Percentiles rank a stretch among this genome's conserved stretches.
Evolutionary conservation across 2,888 invertebrate genomes (phyloP).

Genomic region (Acrobasis repandana): DNA sequence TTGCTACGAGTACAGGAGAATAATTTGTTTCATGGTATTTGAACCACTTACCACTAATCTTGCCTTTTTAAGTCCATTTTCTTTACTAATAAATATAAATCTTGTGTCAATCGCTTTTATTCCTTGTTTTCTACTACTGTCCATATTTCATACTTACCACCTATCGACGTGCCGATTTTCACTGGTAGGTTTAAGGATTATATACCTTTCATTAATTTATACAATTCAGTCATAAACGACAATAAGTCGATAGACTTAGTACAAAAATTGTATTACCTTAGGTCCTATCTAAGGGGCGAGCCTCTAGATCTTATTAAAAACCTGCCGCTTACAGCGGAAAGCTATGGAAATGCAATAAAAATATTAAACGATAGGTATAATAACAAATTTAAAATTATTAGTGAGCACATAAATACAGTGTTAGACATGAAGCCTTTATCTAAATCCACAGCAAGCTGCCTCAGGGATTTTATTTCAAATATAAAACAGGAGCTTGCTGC

Average conservation of each 20-base stretch:
- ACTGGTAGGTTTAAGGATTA: not conserved
- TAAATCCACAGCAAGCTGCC: too few species aligned
- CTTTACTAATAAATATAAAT: slow-evolving; percentile 23
- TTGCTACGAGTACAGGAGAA: slow-evolving; percentile 22
- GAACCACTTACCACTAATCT: slow-evolving; percentile 22
- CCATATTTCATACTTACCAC: not conserved
- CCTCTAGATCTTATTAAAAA: not conserved
- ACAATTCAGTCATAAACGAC: not conserved
- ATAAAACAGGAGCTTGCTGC: too few species aligned
- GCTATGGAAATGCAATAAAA: not conserved
- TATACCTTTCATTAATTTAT: slow-evolving; percentile 1
- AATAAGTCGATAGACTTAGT: not conserved
- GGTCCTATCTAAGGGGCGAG: not conserved
- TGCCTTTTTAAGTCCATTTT: slow-evolving; percentile 24
- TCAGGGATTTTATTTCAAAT: too few species aligned
- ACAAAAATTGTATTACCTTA: not conserved
- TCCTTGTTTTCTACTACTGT: too few species aligned
- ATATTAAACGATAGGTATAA: not conserved
- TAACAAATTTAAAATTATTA: too few species aligned
- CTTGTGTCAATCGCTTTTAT: slow-evolving; percentile 20
- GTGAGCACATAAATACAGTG: too few species aligned
- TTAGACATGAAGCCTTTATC: too few species aligned
- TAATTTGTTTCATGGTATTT: slow-evolving; percentile 4
- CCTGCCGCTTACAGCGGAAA: not conserved
- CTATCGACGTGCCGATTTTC: not conserved